These are phyloP conservation scores for Sarcophaga subvicina DNA, from an alignment of 2,888 invertebrate genomes.

Conservation along the genomic window DNA sequence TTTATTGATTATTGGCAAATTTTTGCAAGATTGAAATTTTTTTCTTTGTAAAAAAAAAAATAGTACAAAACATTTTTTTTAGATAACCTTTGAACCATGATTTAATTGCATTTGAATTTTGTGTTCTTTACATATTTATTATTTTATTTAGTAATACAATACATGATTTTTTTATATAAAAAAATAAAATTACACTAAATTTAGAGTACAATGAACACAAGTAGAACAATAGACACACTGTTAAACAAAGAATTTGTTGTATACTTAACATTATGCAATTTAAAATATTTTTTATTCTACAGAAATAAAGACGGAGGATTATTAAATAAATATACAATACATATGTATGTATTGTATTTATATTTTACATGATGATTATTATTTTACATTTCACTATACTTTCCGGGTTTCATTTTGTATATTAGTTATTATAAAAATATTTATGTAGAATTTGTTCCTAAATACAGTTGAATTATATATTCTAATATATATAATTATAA, in stretches of 20 bases:
- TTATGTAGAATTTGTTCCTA: neutral
- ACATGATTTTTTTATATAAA: neutral
- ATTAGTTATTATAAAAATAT: neutral
- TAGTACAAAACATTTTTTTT: neutral
- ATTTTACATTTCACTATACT: neutral
- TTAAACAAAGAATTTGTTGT: too few species aligned
- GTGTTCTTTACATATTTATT: neutral
- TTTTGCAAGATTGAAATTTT: too few species aligned
- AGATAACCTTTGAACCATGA: neutral
- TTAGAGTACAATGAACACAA: slow-evolving; percentile 24
- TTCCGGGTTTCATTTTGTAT: neutral
- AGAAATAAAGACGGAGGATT: neutral
- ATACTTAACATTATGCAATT: too few species aligned
- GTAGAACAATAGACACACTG: too few species aligned
- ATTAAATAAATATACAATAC: neutral
- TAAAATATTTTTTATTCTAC: too few species aligned
- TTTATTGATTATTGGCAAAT: slow-evolving; percentile 13
- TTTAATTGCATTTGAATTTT: slow-evolving; percentile 16
- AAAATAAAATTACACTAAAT: slow-evolving; percentile 30
- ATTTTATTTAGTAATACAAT: neutral
- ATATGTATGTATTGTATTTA: neutral
- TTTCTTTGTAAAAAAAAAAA: slow-evolving; percentile 44
- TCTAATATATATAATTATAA: neutral
- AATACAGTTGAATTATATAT: neutral
- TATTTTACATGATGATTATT: neutral